These are phyloP conservation scores for Phodopus roborovskii DNA, from an alignment of 2,113 vertebrate species.

Conservation along the genomic window DNA sequence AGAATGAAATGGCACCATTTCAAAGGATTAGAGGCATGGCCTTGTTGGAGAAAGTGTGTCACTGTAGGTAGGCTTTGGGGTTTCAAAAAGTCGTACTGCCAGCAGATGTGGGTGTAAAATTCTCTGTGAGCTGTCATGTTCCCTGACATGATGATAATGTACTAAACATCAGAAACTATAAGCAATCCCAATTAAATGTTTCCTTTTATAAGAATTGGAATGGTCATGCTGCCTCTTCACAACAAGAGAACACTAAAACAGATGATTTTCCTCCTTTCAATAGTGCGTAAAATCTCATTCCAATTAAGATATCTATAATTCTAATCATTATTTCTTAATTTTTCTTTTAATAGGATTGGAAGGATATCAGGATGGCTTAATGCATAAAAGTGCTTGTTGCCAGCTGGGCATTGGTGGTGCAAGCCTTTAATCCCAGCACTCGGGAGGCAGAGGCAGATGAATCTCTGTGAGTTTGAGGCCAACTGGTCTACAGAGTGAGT, in stretches of 20 bases:
- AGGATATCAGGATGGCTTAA: not conserved
- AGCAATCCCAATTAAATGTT: not conserved
- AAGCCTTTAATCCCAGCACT: no score
- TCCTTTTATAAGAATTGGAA: not conserved
- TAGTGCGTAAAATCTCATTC: constrained; percentile 20
- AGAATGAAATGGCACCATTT: not conserved
- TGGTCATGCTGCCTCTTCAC: not conserved
- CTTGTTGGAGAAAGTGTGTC: not conserved
- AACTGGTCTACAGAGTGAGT: no score
- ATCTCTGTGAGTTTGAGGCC: no score
- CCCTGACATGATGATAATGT: not conserved
- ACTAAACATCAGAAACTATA: not conserved
- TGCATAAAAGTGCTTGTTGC: not conserved
- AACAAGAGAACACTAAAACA: not conserved
- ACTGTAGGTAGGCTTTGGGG: not conserved
- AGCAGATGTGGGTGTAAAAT: no score
- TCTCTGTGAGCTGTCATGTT: not conserved
- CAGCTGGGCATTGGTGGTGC: no score
- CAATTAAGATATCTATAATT: not conserved
- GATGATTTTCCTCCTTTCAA: not conserved
- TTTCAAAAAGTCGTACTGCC: not conserved
- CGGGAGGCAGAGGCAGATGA: no score
- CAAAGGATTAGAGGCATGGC: not conserved
- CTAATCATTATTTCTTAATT: not conserved
- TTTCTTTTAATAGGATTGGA: constrained; percentile 37